Percentiles rank a stretch among this genome's conserved stretches.
These are phyloP conservation scores for Psophia crepitans DNA, from an alignment of 2,113 vertebrate species.

Conservation along the genomic window DNA sequence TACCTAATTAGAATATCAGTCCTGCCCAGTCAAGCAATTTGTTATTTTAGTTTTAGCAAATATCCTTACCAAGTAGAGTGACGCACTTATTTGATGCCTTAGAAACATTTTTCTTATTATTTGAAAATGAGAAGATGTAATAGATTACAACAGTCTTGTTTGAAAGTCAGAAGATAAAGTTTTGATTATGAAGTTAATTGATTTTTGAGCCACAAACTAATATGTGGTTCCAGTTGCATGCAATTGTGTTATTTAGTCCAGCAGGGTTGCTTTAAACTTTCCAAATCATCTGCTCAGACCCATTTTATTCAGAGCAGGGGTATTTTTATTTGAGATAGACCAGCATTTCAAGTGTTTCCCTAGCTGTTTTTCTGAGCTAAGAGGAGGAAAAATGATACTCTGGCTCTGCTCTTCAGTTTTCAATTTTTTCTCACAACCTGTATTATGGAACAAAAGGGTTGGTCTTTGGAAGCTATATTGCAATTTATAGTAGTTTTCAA, in stretches of 20 bases:
- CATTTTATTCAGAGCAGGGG: background rate
- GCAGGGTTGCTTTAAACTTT: background rate
- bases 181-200: slow-evolving; percentile 12
- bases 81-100: background rate
- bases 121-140: background rate
- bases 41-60: background rate
- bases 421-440: background rate
- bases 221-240: background rate
- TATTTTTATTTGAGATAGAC: background rate
- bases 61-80: background rate
- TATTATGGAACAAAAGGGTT: background rate
- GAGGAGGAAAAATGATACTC: background rate
- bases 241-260: background rate
- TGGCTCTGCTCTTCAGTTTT: slow-evolving; percentile 24
- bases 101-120: background rate
- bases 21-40: background rate
- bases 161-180: background rate
- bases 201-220: background rate
- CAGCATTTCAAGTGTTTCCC: background rate
- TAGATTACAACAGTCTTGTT: background rate
- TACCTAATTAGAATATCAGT: background rate
- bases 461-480: background rate
- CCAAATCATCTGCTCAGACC: background rate
- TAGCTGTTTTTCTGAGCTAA: background rate
- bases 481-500: background rate